Evolutionary conservation across 2,888 invertebrate species (phyloP).

Genomic region (Xestia ashworthii): DNA sequence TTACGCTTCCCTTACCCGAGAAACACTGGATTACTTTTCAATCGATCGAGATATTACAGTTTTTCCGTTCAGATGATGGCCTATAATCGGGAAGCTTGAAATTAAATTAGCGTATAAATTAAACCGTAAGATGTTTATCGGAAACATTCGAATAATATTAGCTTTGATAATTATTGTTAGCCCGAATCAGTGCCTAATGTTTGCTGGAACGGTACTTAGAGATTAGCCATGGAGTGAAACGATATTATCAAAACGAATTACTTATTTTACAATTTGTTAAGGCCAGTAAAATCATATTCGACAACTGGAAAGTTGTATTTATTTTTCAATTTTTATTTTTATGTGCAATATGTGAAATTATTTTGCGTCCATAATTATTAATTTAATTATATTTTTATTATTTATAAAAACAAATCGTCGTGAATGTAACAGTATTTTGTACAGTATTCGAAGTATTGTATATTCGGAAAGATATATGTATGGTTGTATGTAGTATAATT

Average conservation of each 20-base stretch:
- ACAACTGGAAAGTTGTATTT: conserved; percentile 37
- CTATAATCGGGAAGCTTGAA: conserved; percentile 73
- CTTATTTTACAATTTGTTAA: conserved; percentile 50
- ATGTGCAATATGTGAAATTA: conserved; percentile 89
- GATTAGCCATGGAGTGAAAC: conserved; percentile 77
- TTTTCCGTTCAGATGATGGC: conserved; percentile 67
- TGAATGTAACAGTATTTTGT: conserved; percentile 87
- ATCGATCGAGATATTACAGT: conserved; percentile 23
- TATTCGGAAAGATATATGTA: conserved; percentile 68
- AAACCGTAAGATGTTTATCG: conserved; percentile 82
- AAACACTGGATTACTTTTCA: conserved; percentile 71
- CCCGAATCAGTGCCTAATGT: conserved; percentile 88
- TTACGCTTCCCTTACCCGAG: conserved; percentile 72
- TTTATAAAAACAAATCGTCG: conserved; percentile 77
- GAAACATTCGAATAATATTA: conserved; percentile 78
- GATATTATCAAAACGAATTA: conserved; percentile 52
- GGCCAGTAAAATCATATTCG: conserved; percentile 65
- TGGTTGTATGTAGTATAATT: conserved; percentile 72
- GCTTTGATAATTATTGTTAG: conserved; percentile 87
- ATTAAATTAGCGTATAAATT: conserved; percentile 72
- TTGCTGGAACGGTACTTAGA: conserved; percentile 79
- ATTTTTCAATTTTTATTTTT: conserved; percentile 69
- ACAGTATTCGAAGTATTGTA: conserved; percentile 82
- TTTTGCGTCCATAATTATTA: conserved; percentile 88
- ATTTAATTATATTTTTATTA: conserved; percentile 72